A percentile compares a stretch with the other conserved stretches of the same genome.
These are phyloP conservation scores for Pseudotriccus pelzelni DNA, from an alignment of 2,797 vertebrate species.

Conservation along the genomic window DNA sequence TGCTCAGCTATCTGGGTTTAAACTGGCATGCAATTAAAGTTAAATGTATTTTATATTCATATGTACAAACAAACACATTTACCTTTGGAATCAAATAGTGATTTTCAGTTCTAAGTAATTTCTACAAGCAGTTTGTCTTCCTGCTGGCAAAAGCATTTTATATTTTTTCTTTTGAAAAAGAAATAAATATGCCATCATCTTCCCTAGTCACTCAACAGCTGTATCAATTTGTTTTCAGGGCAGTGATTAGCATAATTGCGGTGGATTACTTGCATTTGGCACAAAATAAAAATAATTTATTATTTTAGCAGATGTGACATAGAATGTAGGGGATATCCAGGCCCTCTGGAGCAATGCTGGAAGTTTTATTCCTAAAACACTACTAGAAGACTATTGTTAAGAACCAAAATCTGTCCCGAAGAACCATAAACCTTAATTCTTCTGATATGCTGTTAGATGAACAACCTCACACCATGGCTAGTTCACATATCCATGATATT, in stretches of 20 bases:
- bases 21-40: neutral
- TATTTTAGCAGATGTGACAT: neutral
- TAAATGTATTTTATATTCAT: slow-evolving; percentile 18
- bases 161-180: slow-evolving; percentile 23
- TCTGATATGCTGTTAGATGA: neutral
- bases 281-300: slow-evolving; percentile 37
- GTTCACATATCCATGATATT: neutral
- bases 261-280: slow-evolving; percentile 44
- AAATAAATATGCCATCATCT: slow-evolving; percentile 34
- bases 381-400: neutral
- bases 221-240: slow-evolving; percentile 62
- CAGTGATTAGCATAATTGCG: slow-evolving; percentile 57
- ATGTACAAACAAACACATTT: slow-evolving; percentile 27
- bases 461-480: neutral
- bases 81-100: neutral
- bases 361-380: neutral
- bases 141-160: slow-evolving; percentile 1
- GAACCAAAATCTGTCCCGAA: neutral
- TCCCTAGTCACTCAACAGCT: slow-evolving; percentile 41
- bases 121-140: slow-evolving; percentile 28
- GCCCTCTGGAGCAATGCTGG: neutral
- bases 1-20: neutral
- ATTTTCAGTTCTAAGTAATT: slow-evolving; percentile 33
- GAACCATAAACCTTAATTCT: neutral
- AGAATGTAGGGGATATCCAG: neutral